Evolutionary conservation across 2,113 vertebrate genomes (phyloP).

Genomic region (Calidris pugnax): DNA sequence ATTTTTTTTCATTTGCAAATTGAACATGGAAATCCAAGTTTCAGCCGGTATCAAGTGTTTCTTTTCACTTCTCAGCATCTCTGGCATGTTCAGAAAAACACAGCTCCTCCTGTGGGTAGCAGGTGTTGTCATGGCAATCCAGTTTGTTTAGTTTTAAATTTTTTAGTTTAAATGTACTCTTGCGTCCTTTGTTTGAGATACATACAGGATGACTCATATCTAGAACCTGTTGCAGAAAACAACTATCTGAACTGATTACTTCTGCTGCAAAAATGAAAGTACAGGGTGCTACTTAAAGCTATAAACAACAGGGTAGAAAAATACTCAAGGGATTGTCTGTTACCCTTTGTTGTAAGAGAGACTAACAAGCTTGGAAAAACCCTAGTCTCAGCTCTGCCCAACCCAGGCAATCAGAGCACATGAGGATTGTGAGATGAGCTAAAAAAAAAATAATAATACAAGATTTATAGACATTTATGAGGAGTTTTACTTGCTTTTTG

Average conservation of each 20-base stretch:
- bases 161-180: not conserved
- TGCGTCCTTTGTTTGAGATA: not conserved
- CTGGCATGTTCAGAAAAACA: not conserved
- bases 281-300: not conserved
- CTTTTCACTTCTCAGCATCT: not conserved
- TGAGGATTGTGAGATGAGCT: not conserved
- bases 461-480: not conserved
- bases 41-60: not conserved
- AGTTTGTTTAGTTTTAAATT: not conserved
- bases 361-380: not conserved
- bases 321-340: not conserved
- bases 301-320: not conserved
- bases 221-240: conserved; percentile 3
- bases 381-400: not conserved
- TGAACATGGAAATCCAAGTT: not conserved
- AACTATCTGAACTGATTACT: not conserved
- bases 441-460: not conserved
- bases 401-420: not conserved
- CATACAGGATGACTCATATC: not conserved
- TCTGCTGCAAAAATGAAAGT: not conserved
- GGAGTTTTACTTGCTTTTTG: not conserved
- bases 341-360: not conserved
- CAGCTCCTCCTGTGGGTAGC: not conserved
- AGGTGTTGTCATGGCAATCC: conserved; percentile 42
- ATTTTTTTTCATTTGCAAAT: not conserved